These are phyloP conservation scores for Cettia cetti DNA, from an alignment of 2,113 vertebrate genomes.

Conservation along the genomic window DNA sequence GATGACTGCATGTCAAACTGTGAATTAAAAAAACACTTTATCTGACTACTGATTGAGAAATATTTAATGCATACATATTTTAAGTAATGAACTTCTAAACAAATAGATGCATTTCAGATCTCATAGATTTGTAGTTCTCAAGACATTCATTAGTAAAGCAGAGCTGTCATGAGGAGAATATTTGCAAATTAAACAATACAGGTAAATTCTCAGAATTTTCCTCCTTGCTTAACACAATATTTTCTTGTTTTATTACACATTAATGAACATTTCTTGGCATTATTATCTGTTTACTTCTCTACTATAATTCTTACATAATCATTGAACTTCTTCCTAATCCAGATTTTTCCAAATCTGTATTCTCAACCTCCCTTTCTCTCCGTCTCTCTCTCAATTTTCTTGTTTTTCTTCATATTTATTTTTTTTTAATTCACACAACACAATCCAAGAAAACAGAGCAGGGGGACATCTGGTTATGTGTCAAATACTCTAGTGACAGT, in stretches of 20 bases:
- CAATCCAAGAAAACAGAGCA: not conserved
- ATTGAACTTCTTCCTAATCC: too few species aligned
- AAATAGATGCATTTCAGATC: not conserved
- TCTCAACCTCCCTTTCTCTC: not conserved
- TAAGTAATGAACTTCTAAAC: not conserved
- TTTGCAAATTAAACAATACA: not conserved
- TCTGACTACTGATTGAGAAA: not conserved
- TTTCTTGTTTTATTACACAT: not conserved
- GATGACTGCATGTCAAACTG: too few species aligned
- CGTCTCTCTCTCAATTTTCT: not conserved
- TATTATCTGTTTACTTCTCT: not conserved
- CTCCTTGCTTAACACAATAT: not conserved
- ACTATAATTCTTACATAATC: too few species aligned
- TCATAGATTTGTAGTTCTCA: not conserved
- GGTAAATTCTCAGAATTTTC: not conserved
- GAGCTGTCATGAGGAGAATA: not conserved
- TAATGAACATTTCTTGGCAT: not conserved
- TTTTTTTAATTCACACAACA: not conserved
- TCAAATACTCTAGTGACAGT: not conserved
- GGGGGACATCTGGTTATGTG: rapidly evolving
- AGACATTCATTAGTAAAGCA: not conserved
- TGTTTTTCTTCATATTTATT: not conserved
- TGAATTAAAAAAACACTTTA: not conserved
- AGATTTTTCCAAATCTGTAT: not conserved
- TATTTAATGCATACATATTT: not conserved